These are phyloP conservation scores for Plebejus melissa DNA, from an alignment of 2,888 invertebrate species.

Conservation along the genomic window DNA sequence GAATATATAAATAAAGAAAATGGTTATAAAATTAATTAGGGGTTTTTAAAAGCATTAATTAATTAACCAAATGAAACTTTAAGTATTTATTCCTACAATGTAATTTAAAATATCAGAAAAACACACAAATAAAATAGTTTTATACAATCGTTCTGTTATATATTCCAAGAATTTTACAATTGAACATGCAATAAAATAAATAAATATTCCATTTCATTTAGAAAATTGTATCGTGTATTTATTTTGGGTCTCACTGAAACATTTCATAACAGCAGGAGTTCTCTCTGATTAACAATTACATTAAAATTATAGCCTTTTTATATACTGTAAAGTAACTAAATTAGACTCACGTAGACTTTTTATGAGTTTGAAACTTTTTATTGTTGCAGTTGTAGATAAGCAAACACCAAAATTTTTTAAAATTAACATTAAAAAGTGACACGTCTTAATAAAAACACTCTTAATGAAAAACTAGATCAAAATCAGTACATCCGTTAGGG, in stretches of 20 bases:
- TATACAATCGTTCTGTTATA: neutral
- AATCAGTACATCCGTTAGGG: no score
- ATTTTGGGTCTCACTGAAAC: neutral
- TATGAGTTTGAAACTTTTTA: neutral
- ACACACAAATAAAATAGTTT: neutral
- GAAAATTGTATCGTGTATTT: neutral
- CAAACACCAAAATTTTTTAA: no score
- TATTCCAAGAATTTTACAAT: neutral
- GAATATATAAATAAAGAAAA: no score
- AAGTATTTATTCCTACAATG: no score
- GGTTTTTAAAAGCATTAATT: no score
- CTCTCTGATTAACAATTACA: slow-evolving; percentile 3
- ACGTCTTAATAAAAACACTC: no score
- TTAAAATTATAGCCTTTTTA: slow-evolving; percentile 4
- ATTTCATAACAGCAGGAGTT: slow-evolving; percentile 4
- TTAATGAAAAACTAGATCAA: no score
- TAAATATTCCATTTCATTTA: neutral
- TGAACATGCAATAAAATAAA: neutral
- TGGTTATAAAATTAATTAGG: no score
- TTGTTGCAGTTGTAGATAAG: neutral
- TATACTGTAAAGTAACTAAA: neutral
- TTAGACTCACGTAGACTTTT: neutral
- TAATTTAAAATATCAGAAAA: no score
- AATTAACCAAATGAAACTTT: no score
- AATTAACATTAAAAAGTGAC: no score